Conservation (phyloP, 2,797 vertebrate species). For the Monodelphis domestica region DNA sequence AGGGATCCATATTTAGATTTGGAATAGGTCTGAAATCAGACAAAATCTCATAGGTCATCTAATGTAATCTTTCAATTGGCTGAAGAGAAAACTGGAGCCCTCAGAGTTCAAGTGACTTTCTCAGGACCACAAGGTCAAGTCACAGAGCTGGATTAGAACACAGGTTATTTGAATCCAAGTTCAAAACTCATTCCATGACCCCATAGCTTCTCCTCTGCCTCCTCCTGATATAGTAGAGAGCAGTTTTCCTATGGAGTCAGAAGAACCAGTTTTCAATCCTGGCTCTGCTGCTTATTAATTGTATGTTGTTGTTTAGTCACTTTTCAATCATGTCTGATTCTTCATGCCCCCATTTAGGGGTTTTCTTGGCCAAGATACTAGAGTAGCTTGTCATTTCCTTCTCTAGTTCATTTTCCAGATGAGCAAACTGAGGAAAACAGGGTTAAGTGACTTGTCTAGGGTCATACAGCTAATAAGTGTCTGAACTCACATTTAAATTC, state of each 20-base stretch:
- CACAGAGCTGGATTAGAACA: background rate
- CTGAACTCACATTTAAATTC: no score
- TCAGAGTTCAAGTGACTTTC: background rate
- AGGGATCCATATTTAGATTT: background rate
- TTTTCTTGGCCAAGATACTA: no score
- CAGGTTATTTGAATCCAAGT: background rate
- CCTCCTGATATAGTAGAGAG: background rate
- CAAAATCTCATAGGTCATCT: background rate
- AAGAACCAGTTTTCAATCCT: background rate
- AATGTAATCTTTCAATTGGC: background rate
- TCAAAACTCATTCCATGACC: background rate
- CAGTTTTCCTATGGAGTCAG: background rate
- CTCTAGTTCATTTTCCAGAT: no score
- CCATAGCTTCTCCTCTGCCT: background rate
- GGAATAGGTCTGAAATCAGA: background rate
- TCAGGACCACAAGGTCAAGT: background rate
- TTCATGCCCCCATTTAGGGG: no score
- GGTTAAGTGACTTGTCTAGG: no score
- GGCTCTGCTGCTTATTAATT: background rate
- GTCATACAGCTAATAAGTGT: no score
- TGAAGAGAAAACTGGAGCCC: background rate
- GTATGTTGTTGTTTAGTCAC: no score
- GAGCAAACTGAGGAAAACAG: no score
- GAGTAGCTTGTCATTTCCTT: no score
- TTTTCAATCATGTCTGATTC: no score